phyloP scores from a whole-genome alignment of 2,113 vertebrate species.

The Clinocottus analis region DNA sequence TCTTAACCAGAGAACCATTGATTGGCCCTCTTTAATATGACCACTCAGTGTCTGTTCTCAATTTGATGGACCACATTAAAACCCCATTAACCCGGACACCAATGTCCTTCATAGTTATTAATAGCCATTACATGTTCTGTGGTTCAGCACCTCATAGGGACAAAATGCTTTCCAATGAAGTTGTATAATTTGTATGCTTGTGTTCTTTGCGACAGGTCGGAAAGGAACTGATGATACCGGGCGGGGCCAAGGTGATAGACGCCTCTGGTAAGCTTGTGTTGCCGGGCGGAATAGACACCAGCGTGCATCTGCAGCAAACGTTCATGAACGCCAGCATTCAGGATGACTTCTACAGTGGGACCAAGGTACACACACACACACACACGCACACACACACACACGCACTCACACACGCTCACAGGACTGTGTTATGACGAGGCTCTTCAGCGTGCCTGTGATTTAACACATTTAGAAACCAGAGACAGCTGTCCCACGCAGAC shows the following conservation, averaged over 20 bases:
- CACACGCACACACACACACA: constrained; percentile 40
- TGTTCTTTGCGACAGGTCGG: constrained; percentile 82
- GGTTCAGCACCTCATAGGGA: background rate
- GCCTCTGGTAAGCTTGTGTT: constrained; percentile 96
- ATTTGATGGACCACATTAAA: constrained; percentile 2
- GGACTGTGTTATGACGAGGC: constrained; percentile 20
- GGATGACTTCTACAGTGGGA: constrained; percentile 98
- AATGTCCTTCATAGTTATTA: background rate
- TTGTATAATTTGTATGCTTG: background rate
- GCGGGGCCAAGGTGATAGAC: constrained; percentile 96
- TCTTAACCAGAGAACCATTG: background rate
- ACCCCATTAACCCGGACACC: background rate
- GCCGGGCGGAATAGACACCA: constrained; percentile 95
- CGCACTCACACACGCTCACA: constrained; percentile 23
- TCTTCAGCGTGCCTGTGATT: constrained; percentile 31
- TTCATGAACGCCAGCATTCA: constrained; percentile 96
- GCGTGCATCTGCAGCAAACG: constrained; percentile 94
- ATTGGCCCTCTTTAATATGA: background rate
- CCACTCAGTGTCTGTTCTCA: background rate
- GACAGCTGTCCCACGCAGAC: constrained; percentile 55
- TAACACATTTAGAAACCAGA: constrained; percentile 35
- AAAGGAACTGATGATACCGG: constrained; percentile 97
- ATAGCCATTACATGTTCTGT: background rate
- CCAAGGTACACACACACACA: constrained; percentile 86
- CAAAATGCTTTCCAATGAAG: background rate